Conservation (phyloP, 2,888 invertebrate genomes). For the Theretra japonica region DNA sequence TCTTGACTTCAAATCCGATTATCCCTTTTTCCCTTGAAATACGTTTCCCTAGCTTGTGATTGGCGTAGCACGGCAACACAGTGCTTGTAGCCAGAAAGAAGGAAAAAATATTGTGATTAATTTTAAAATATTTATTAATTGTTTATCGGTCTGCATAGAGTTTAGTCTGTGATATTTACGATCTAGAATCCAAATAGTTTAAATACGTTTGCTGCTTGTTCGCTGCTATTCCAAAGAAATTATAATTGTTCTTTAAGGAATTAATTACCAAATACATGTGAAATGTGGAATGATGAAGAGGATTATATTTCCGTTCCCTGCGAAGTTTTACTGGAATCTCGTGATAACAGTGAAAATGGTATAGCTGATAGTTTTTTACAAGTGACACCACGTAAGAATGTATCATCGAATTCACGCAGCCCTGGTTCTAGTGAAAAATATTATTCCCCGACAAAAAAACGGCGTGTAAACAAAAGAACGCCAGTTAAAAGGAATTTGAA, state of each 20-base stretch:
- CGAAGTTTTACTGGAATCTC: background rate
- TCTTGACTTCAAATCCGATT: too few relatives aligned
- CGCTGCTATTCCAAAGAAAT: background rate
- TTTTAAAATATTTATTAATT: too few relatives aligned
- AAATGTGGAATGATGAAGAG: background rate
- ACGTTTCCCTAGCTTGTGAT: too few relatives aligned
- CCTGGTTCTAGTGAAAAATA: slow-evolving; percentile 6
- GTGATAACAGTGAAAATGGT: background rate
- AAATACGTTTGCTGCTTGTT: too few relatives aligned
- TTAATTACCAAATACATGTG: background rate
- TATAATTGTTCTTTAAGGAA: background rate
- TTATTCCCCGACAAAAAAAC: slow-evolving; percentile 6
- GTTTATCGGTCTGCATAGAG: too few relatives aligned
- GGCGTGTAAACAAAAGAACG: background rate
- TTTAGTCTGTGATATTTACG: too few relatives aligned
- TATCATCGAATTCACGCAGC: background rate
- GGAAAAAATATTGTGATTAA: too few relatives aligned
- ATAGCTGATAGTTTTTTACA: background rate
- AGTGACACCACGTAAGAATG: background rate
- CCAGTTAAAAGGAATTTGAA: background rate
- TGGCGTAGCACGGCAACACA: too few relatives aligned
- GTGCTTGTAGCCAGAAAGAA: too few relatives aligned
- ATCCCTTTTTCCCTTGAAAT: too few relatives aligned
- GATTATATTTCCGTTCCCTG: background rate
- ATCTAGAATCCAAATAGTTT: too few relatives aligned